Base-by-base conservation (phyloP, 2,888 invertebrate genomes). In the Brenthis daphne region DNA sequence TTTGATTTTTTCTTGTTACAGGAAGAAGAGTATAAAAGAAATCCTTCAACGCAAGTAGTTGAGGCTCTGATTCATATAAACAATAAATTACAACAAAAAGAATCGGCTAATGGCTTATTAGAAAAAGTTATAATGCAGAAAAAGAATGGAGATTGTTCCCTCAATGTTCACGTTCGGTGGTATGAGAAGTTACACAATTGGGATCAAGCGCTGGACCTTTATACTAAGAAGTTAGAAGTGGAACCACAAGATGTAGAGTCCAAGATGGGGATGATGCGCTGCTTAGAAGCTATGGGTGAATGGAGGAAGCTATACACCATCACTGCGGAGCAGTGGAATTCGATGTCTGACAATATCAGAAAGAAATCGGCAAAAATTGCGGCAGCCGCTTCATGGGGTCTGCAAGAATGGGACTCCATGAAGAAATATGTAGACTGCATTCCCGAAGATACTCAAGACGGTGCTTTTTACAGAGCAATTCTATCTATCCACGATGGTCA, bases 161-260 rank as follows among this genome's bases (percentile, higher is more conserved):
- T 90, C 2, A 89, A 87, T 70, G 86, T 88, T 24, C 87, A 89
- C 84, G 98, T 99, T 37, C 95, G 97, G 1, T 99, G 99, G 99
- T 99, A 99, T 85, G 99, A 99, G 85, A 99, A 99, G 85, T 90
- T 99, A 2, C 99, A 99, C 86, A 98, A 99, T 83, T 99, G 99
- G 99, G 98, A 99, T 76, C 97, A 98, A 83, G 99, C 99, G 0
- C 88, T 99, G 67, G 95, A 96, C 70, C 94, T 98, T 6, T 99
- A 99, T 82, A 94, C 95, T 72, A 95, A 95, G 70, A 96, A 97
- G 80, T 88, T 97, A 65, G 94, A 95, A 57, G 89, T 90, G 0
- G 94, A 95, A 76, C 93, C 94, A 0, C 89, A 94, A 33, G 96
- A 98, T 79, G 90, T 95, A 20, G 97, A 98, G 55, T 95, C 98